A percentile compares a stretch with the other conserved stretches of the same genome.
Evolutionary conservation across 1,140 invertebrate species (phyloP).

Genomic region (Drosophila sulfurigaster): DNA sequence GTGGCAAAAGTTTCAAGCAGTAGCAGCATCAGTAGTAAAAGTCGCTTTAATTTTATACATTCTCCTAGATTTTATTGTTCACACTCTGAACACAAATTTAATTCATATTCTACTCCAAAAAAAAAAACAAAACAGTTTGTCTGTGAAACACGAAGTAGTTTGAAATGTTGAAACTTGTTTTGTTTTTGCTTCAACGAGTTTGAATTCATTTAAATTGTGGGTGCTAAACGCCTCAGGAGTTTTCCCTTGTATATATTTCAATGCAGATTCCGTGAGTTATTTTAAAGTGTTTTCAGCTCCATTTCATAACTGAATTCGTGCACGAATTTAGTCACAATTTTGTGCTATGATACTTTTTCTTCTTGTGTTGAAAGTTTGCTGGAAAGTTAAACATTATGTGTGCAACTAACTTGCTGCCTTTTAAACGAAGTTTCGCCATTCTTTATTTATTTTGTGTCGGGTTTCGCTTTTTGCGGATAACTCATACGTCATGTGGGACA

Average conservation of each 20-base stretch:
- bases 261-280: background rate
- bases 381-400: background rate
- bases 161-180: slow-evolving; percentile 10
- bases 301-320: slow-evolving; percentile 7
- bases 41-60: slow-evolving; percentile 37
- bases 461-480: background rate
- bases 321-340: background rate
- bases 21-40: background rate
- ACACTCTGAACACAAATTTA: slow-evolving; percentile 14
- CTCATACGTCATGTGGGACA: slow-evolving; percentile 37
- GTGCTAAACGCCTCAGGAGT: background rate
- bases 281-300: slow-evolving; percentile 6
- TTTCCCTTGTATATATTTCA: slow-evolving; percentile 4
- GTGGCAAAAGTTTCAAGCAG: slow-evolving; percentile 45
- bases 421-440: background rate
- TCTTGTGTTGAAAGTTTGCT: background rate
- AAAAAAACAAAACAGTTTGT: background rate
- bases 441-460: background rate
- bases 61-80: slow-evolving; percentile 24
- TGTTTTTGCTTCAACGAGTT: slow-evolving; percentile 17
- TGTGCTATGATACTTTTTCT: background rate
- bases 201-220: slow-evolving; percentile 22
- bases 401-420: background rate
- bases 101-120: slow-evolving; percentile 12
- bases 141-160: background rate